Base-by-base conservation (phyloP, 2,888 invertebrate species). In the Acronicta alni region DNA sequence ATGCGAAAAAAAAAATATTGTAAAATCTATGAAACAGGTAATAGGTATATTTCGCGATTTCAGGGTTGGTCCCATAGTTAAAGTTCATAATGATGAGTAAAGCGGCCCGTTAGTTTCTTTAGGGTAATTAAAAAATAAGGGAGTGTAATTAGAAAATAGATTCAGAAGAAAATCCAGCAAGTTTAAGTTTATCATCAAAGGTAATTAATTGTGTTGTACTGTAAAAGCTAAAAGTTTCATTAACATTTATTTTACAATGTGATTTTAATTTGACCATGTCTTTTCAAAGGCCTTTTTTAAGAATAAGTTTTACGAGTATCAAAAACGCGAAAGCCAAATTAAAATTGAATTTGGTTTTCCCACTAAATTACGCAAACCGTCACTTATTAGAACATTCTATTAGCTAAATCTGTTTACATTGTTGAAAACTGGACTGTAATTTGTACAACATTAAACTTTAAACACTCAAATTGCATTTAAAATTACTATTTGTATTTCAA, bases 401-500 rank as follows among this genome's bases (percentile, higher is more conserved):
- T 41, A 15, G 2, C 20, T 66, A 37, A 48, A 44, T 59, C 10
- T 53, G 23, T 57, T 47, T 18, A 51, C 38, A 41, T 58, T 44
- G 53, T 47, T 61, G 47, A 14, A 41, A 14, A 30, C 16, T 41
- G 44, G 43, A 45, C 23, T 17, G 30, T 52, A 60, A 53, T 49
- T 55, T n/a, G 37, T 51, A 30, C 43, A 43, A 55, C 20, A 57
- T 35, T 60, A 49, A 26, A 39, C 41, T 49, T 57, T 20, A 51
- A 37, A 38, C 23, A 35, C 44, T 41, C 39, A 39, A 45, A 52
- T 63, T 71, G 35, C 44, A 54, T 45, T 39, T 53, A 7, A 61
- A 44, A 41, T 54, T 46, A 51, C 26, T 52, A 32, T 16, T 12
- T 45, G 14, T n/a, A 45, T 26, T 48, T 16, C 9, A 45, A 37